Evolutionary conservation across 2,888 invertebrate species (phyloP).

Genomic region (Epirrhoe tristata): DNA sequence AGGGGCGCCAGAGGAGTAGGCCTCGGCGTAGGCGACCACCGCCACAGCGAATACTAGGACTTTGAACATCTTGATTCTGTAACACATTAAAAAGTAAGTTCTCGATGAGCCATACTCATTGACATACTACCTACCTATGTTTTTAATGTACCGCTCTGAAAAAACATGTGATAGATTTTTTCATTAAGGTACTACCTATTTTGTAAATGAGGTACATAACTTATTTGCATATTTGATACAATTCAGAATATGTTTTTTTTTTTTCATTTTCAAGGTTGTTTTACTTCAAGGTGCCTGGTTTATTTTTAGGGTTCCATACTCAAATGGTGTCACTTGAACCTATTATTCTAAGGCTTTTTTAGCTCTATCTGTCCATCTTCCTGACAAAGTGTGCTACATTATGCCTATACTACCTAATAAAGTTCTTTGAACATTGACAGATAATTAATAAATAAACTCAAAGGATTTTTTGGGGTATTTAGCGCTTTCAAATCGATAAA

Average conservation of each 20-base stretch:
- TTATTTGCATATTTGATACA: not conserved
- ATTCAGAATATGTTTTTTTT: not conserved
- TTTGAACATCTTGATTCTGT: slow-evolving; percentile 57
- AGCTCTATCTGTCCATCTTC: too few relatives aligned
- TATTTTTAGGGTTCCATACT: not conserved
- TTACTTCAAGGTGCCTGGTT: not conserved
- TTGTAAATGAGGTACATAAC: not conserved
- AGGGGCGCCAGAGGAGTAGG: slow-evolving; percentile 88
- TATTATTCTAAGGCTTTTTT: too few relatives aligned
- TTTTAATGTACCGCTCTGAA: not conserved
- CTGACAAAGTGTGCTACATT: too few relatives aligned
- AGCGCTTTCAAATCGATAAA: slow-evolving; percentile 5
- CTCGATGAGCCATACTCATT: too few relatives aligned
- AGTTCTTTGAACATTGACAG: too few relatives aligned
- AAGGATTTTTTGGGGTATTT: not conserved
- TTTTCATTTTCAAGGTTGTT: not conserved
- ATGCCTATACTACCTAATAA: too few relatives aligned
- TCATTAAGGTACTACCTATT: too few relatives aligned
- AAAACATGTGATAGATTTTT: too few relatives aligned
- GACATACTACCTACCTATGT: too few relatives aligned
- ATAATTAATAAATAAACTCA: too few relatives aligned
- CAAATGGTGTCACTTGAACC: not conserved
- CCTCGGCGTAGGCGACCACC: slow-evolving; percentile 65
- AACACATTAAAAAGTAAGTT: not conserved
- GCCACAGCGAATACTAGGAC: slow-evolving; percentile 58